Conservation (phyloP, 2,888 invertebrate species). For the Calliopum simillimum region DNA sequence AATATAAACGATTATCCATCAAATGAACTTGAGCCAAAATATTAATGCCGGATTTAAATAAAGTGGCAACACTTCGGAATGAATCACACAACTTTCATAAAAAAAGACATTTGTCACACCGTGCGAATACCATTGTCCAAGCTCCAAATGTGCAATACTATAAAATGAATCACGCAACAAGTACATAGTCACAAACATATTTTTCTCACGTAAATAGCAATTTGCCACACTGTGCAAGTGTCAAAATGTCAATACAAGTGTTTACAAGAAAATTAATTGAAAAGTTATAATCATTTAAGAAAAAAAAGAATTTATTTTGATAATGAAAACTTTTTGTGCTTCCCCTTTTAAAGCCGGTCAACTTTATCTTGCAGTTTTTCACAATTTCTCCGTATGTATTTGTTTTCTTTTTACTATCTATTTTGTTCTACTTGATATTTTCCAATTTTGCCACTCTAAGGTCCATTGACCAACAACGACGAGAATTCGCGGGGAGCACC, state of each 20-base stretch:
- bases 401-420: neutral
- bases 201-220: neutral
- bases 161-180: slow-evolving; percentile 16
- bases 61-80: neutral
- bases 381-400: neutral
- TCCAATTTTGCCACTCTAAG: slow-evolving; percentile 13
- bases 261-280: neutral
- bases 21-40: too few species aligned
- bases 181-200: slow-evolving; percentile 5
- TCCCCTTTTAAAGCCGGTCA: neutral
- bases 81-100: slow-evolving; percentile 23
- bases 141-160: too few species aligned
- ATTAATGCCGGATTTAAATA: too few species aligned
- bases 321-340: neutral
- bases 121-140: too few species aligned
- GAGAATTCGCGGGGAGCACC: slow-evolving; percentile 20
- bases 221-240: slow-evolving; percentile 18
- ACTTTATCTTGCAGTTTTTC: neutral
- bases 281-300: neutral
- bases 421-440: neutral
- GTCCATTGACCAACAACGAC: slow-evolving; percentile 8
- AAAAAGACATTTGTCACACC: too few species aligned
- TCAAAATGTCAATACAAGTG: neutral
- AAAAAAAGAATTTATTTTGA: too few species aligned
- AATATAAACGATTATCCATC: too few species aligned